Evolutionary conservation across 2,888 invertebrate genomes (phyloP).

Genomic region (Lottia scabra): DNA sequence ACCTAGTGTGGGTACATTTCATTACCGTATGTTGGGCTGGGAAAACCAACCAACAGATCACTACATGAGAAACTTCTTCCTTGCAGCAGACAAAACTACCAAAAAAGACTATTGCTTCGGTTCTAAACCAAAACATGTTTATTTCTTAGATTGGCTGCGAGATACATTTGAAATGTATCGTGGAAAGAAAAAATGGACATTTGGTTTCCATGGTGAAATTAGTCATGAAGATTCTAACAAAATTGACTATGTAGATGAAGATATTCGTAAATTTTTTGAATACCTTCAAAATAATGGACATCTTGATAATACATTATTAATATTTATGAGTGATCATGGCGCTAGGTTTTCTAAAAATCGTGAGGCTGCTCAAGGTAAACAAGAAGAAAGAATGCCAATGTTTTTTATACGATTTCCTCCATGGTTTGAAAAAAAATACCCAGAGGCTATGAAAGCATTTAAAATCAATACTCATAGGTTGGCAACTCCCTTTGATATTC

Average conservation of each 20-base stretch:
- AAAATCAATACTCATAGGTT: conserved; percentile 78
- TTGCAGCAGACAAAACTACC: not conserved
- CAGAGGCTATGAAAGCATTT: conserved; percentile 74
- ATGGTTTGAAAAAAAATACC: conserved; percentile 76
- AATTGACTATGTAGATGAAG: conserved; percentile 81
- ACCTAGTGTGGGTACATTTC: conserved; percentile 86
- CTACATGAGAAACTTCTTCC: conserved; percentile 29
- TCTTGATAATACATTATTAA: conserved; percentile 83
- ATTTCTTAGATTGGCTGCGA: conserved; percentile 68
- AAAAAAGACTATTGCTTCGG: conserved; percentile 75
- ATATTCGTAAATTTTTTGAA: conserved; percentile 74
- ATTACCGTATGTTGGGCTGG: conserved; percentile 89
- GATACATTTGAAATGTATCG: conserved; percentile 75
- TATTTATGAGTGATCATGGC: conserved; percentile 94
- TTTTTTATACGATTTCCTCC: conserved; percentile 83
- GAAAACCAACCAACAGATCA: conserved; percentile 68
- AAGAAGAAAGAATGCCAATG: conserved; percentile 90
- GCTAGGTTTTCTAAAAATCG: conserved; percentile 82
- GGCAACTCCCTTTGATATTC: conserved; percentile 90
- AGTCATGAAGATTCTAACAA: conserved; percentile 88
- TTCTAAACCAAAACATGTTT: conserved; percentile 74
- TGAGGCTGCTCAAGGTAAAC: conserved; percentile 89
- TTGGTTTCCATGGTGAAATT: conserved; percentile 85
- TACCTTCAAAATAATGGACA: conserved; percentile 74
- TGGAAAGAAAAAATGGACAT: conserved; percentile 77